These are phyloP conservation scores for Herpetotheres cachinnans DNA, from an alignment of 2,113 vertebrate genomes.

Conservation along the genomic window DNA sequence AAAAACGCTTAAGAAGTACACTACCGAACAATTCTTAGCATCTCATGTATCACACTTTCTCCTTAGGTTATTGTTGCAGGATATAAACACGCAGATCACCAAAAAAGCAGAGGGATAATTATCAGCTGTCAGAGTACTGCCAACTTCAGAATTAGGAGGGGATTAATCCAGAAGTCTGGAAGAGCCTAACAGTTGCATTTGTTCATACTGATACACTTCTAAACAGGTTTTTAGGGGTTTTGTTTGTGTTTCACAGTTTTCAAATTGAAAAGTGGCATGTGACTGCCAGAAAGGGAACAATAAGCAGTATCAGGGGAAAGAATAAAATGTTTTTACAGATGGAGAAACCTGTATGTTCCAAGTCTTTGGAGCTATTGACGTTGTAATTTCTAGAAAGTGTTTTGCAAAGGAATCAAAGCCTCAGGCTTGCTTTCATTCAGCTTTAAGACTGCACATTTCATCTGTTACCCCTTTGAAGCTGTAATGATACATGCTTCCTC, in stretches of 20 bases:
- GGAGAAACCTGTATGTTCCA: background rate
- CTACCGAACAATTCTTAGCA: background rate
- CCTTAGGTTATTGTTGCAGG: background rate
- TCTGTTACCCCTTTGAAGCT: background rate
- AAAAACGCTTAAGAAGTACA: background rate
- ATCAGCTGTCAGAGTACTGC: background rate
- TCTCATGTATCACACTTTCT: background rate
- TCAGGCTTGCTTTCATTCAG: background rate
- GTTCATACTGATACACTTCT: background rate
- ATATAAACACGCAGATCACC: background rate
- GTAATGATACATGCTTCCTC: background rate
- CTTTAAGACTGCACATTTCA: background rate
- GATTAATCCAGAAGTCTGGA: background rate
- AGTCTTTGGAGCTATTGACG: background rate
- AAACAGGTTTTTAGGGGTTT: background rate
- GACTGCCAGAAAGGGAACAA: background rate
- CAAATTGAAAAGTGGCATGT: background rate
- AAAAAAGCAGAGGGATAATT: background rate
- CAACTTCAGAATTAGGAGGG: background rate
- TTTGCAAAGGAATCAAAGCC: background rate
- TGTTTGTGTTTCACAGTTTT: background rate
- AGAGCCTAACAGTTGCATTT: background rate
- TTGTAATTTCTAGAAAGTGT: background rate
- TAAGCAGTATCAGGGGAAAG: background rate
- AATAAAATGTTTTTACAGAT: background rate